Evolutionary conservation across 2,888 invertebrate species (phyloP), one percentile per base, ranked within the genome.

Genomic region (Thymelicus lineola): DNA sequence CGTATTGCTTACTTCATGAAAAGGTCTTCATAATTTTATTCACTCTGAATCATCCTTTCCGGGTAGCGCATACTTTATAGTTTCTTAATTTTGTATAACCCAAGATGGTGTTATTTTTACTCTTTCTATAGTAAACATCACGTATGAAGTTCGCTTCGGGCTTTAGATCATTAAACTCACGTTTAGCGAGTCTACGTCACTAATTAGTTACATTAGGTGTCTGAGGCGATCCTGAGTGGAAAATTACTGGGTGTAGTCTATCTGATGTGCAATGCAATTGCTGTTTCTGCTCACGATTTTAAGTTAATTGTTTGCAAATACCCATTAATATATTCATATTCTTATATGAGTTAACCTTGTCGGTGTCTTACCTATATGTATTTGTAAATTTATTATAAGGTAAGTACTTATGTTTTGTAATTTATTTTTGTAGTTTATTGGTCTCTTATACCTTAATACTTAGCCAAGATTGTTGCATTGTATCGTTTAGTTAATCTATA

Each of bases 191-290:
- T 35, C 63, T 58, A 28, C 69, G 28, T 63, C 68, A 69, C 69
- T 69, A 63, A 63, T 69, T 69, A 69, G 48, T 63, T 69, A 50
- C 48, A 69, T 69, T 58, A 69, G 69, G 63, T 63, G 63, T 63
- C 69, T 48, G 57, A 63, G 63, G 62, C 63, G 63, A 42, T 63
- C 58, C 63, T 50, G 50, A 59, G 68, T 68, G 69, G 69, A 69
- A 69, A 63, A 63, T 69, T 64, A 69, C 58, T 42, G 36, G 50
- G 69, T 50, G 28, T 57, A 55, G 46, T 20, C 36, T 59, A 58
- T 59, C 38, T 69, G 38, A 63, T 63, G 62, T 59, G n/a, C n/a
- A n/a, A n/a, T n/a, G 57, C 62, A 58, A 48, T 63, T 63, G 61
- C 66, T 28, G 53, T 60, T 67, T 60, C 60, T 36, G 38, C 42